Percentiles rank a stretch among this genome's conserved stretches.
Conservation (phyloP, 2,113 vertebrate species). For the Nesoenas mayeri region DNA sequence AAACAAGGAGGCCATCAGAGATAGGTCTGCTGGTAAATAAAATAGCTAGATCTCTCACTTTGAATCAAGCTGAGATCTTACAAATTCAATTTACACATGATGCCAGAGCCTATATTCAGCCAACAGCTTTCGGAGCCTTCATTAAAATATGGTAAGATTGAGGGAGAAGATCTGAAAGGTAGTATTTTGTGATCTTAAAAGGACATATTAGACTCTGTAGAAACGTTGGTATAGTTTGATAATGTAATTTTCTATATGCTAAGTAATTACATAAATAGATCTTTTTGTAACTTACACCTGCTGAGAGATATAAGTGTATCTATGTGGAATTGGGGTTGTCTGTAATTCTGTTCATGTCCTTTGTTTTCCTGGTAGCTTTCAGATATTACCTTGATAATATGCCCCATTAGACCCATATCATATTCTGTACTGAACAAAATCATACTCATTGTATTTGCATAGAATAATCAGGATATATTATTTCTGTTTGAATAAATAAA, state of each 20-base stretch:
- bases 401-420: background rate
- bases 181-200: background rate
- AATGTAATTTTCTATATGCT: background rate
- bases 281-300: background rate
- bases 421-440: conserved; percentile 21
- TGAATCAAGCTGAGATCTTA: background rate
- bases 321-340: background rate
- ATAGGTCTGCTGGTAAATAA: background rate
- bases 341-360: background rate
- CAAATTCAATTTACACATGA: background rate
- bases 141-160: background rate
- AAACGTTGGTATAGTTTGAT: background rate
- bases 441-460: background rate
- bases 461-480: conserved; percentile 6
- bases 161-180: background rate
- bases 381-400: background rate
- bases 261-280: background rate
- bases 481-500: conserved; percentile 8
- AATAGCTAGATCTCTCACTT: background rate
- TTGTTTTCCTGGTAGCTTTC: background rate
- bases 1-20: background rate
- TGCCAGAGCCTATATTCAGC: background rate
- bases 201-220: background rate
- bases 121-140: background rate
- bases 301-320: background rate